Evolutionary conservation across 1,140 invertebrate species (phyloP).

Genomic region (Neuroterus valhalla): DNA sequence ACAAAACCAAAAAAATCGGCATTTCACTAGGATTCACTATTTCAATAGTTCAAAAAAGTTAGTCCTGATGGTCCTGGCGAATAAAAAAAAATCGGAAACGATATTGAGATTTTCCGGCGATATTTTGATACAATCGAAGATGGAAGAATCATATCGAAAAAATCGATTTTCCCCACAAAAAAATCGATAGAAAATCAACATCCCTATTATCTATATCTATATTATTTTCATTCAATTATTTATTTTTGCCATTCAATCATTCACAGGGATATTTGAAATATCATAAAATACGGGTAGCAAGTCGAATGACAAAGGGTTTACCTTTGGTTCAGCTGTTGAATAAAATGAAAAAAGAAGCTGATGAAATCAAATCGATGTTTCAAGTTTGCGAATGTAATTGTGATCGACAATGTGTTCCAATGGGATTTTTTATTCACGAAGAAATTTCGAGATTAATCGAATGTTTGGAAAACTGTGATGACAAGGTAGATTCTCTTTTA

Average conservation of each 20-base stretch:
- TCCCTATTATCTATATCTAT: neutral
- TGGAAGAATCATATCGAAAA: too few species aligned
- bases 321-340: slow-evolving; percentile 54
- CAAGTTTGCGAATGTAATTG: slow-evolving; percentile 44
- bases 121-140: too few species aligned
- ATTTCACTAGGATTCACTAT: too few species aligned
- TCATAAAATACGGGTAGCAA: slow-evolving; percentile 55
- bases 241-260: slow-evolving; percentile 17
- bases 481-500: slow-evolving; percentile 52
- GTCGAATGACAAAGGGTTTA: slow-evolving; percentile 50
- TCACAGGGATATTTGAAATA: slow-evolving; percentile 53
- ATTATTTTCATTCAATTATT: slow-evolving; percentile 3
- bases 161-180: too few species aligned
- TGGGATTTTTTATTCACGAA: slow-evolving; percentile 50
- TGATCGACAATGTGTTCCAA: slow-evolving; percentile 44
- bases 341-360: slow-evolving; percentile 55
- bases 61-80: too few species aligned
- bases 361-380: slow-evolving; percentile 48
- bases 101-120: too few species aligned
- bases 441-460: slow-evolving; percentile 52
- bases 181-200: too few species aligned
- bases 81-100: too few species aligned
- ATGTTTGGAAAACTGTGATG: slow-evolving; percentile 54
- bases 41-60: too few species aligned
- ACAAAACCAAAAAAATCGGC: too few species aligned